A percentile compares a stretch with the other conserved stretches of the same genome.
Conservation (phyloP, 2,113 vertebrate species). For the Oplegnathus fasciatus region DNA sequence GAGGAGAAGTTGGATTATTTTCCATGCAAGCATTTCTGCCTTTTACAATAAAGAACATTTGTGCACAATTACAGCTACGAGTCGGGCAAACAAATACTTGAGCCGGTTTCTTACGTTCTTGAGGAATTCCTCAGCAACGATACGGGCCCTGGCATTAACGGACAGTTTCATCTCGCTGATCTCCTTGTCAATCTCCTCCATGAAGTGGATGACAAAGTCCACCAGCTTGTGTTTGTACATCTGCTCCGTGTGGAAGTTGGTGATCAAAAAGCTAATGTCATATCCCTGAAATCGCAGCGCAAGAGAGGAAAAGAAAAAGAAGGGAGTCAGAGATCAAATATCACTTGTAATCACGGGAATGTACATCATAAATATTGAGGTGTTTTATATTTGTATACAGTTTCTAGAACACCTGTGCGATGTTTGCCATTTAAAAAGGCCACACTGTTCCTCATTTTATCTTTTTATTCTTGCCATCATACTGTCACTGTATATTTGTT, state of each 20-base stretch:
- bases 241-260: slow-evolving; percentile 99
- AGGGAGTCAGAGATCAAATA: background rate
- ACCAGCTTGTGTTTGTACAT: slow-evolving; percentile 99
- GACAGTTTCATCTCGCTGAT: slow-evolving; percentile 99
- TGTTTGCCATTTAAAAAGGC: background rate
- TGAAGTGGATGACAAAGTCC: slow-evolving; percentile 98
- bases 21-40: background rate
- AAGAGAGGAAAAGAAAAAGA: background rate
- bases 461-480: background rate
- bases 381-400: background rate
- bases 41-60: background rate
- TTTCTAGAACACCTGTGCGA: background rate
- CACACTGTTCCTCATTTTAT: slow-evolving; percentile 12
- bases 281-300: slow-evolving; percentile 88
- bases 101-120: slow-evolving; percentile 89
- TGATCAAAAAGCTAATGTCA: slow-evolving; percentile 99
- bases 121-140: slow-evolving; percentile 98
- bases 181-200: slow-evolving; percentile 99
- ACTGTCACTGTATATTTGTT: background rate
- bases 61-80: background rate
- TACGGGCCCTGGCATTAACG: slow-evolving; percentile 95
- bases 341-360: background rate
- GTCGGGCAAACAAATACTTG: background rate
- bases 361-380: background rate
- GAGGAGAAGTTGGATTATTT: slow-evolving; percentile 14